Evolutionary conservation across 2,113 vertebrate species (phyloP), one percentile per base, ranked within the genome.

Genomic region (Lophura nycthemera): DNA sequence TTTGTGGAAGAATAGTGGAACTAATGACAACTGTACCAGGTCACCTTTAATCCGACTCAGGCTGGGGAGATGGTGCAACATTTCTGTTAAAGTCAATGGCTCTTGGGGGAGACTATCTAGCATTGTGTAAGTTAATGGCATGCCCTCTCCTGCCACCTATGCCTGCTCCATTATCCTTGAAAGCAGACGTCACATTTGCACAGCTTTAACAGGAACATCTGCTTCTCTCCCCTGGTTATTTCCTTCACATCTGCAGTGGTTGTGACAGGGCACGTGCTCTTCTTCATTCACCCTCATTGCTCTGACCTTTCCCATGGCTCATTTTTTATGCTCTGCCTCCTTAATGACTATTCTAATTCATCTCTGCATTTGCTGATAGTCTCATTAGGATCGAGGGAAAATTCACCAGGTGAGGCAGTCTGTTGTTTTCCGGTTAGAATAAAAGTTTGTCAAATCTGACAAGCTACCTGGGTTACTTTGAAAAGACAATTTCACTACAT

Each of bases 281-380:
- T 96, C 85, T 52, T 89, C 30, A 42, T 72, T 95, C 82, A 83
- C 65, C 81, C 92, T 95, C 4, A 0, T 47, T 59, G 14, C 73
- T 92, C 70, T 92, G 89, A 87, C 88, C 88, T 96, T 94, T 92
- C 70, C 54, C 59, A 61, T 89, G 86, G 61, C 79, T 97, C 93
- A 74, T 93, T 96, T 92, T 92, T 95, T 87, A 73, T 89, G 43
- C 89, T 78, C 36, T 56, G 8, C 65, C 94, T 96, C 83, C 60
- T 91, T 97, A 94, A 94, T 96, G 91, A 92, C 76, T 85, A 7
- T 80, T 91, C 36, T 88, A 93, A 73, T 88, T 92, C 82, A 84
- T 83, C 90, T 89, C 82, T 94, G 45, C 3, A 0, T 48, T 43
- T 80, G 72, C 67, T 77, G 77, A 16, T 54, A 27, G 66, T 93